Conservation (phyloP, 2,888 invertebrate species). For the Drosophila subquinaria region DNA sequence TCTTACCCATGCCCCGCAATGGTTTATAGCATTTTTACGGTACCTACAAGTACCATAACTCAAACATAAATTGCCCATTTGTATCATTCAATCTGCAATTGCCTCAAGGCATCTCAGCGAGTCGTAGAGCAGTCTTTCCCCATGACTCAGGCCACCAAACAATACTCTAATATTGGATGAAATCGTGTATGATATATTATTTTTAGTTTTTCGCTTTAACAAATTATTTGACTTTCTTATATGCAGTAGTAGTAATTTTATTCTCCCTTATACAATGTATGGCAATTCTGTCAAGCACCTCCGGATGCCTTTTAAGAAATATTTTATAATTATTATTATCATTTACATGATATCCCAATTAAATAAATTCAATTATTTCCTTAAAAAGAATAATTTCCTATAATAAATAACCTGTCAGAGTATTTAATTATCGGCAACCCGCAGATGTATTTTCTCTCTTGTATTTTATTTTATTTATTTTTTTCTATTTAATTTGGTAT, state of each 20-base stretch:
- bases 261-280: neutral
- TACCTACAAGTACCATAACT: conserved; percentile 59
- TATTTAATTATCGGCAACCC: neutral
- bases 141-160: conserved; percentile 59
- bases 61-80: conserved; percentile 55
- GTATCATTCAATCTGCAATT: conserved; percentile 52
- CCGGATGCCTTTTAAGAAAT: no score
- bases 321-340: neutral
- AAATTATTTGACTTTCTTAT: conserved; percentile 21
- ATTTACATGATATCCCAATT: neutral
- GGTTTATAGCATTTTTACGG: conserved; percentile 54
- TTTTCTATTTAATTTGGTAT: conserved; percentile 33
- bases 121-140: conserved; percentile 37
- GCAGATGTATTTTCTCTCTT: neutral
- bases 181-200: conserved; percentile 6
- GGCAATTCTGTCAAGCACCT: neutral
- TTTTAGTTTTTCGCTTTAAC: conserved; percentile 19
- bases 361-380: neutral
- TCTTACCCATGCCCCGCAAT: neutral
- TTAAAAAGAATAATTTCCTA: neutral
- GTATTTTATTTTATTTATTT: conserved; percentile 10
- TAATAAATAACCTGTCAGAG: neutral
- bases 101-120: conserved; percentile 39
- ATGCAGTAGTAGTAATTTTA: neutral
- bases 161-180: conserved; percentile 12